phyloP scores from a whole-genome alignment of 2,113 vertebrate genomes.

The Nothobranchius kuhntae region DNA sequence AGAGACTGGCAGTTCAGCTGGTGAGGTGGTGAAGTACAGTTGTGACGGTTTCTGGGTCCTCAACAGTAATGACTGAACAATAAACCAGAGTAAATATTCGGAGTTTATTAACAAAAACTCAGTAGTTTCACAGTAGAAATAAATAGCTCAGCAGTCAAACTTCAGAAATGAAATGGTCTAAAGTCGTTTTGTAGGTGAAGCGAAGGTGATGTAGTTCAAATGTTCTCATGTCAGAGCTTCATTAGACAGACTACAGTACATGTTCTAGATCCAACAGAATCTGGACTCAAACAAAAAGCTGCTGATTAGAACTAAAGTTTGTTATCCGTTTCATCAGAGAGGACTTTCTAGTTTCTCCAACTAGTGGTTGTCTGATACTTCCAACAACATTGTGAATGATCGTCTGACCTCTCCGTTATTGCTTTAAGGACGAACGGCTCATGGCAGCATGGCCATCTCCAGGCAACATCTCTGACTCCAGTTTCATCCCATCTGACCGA shows the following conservation, averaged over 20 bases:
- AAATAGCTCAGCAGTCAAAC: conserved; percentile 34
- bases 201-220: no score
- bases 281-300: no score
- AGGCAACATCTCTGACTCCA: neutral
- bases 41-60: no score
- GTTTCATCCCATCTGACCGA: neutral
- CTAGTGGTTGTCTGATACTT: neutral
- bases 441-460: conserved; percentile 16
- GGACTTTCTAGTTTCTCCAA: no score
- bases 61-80: neutral
- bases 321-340: no score
- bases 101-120: conserved; percentile 48
- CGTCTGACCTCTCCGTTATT: neutral
- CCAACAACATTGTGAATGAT: neutral
- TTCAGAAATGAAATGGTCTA: conserved; percentile 13
- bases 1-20: no score
- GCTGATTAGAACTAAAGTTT: neutral
- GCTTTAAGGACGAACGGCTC: neutral
- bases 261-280: no score
- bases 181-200: neutral
- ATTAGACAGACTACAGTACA: no score
- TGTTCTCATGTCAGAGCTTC: no score
- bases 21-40: no score
- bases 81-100: neutral
- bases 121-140: conserved; percentile 26